Percentiles rank a stretch among this genome's conserved stretches.
phyloP scores from a whole-genome alignment of 1,140 invertebrate genomes.

The Drosophila arawakana region DNA sequence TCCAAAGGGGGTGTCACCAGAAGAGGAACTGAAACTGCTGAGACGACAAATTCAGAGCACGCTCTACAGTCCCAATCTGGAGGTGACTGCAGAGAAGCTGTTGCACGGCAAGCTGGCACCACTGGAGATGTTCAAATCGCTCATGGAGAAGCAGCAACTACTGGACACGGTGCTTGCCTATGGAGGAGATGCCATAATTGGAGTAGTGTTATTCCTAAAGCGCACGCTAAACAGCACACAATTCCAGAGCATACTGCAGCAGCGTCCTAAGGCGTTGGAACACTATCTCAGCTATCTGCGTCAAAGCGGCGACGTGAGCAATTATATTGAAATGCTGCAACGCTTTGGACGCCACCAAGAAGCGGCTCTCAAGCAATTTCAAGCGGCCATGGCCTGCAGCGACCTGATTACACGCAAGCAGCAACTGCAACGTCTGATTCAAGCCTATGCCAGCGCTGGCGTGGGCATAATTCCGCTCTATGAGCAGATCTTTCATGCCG shows the following conservation, averaged over 20 bases:
- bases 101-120: constrained; percentile 85
- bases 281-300: constrained; percentile 86
- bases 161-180: constrained; percentile 86
- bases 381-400: constrained; percentile 76
- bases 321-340: constrained; percentile 86
- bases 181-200: constrained; percentile 87
- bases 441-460: constrained; percentile 65
- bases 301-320: constrained; percentile 84
- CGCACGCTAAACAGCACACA: constrained; percentile 86
- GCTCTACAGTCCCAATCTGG: constrained; percentile 70
- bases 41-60: constrained; percentile 77
- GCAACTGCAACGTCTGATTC: constrained; percentile 62
- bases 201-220: constrained; percentile 86
- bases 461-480: constrained; percentile 67
- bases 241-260: constrained; percentile 85
- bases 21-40: constrained; percentile 73
- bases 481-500: constrained; percentile 67
- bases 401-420: constrained; percentile 51
- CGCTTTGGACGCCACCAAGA: constrained; percentile 86
- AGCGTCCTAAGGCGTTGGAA: constrained; percentile 85
- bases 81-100: constrained; percentile 85
- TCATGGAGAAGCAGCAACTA: constrained; percentile 86
- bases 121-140: constrained; percentile 85
- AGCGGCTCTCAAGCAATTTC: constrained; percentile 86
- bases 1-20: constrained; percentile 67